A percentile compares a stretch with the other conserved stretches of the same genome.
These are phyloP conservation scores for Rhinogobio ventralis DNA, from an alignment of 2,797 vertebrate species.

Conservation along the genomic window DNA sequence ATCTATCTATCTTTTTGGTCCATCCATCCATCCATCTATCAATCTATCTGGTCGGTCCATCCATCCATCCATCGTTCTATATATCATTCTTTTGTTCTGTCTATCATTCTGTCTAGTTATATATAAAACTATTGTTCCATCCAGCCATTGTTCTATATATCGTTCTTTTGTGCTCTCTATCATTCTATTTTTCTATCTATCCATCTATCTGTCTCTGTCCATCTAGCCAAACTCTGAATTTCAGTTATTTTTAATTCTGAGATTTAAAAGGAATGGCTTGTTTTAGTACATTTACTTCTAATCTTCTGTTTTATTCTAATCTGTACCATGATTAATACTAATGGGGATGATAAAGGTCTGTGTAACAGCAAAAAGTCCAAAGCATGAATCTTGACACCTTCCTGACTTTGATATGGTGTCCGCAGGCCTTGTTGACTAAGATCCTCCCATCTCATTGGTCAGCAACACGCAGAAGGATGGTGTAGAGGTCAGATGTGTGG, in stretches of 20 bases:
- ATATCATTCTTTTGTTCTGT: background rate
- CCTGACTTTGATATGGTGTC: constrained; percentile 28
- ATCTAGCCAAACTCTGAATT: background rate
- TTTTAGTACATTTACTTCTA: background rate
- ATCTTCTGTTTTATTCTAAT: background rate
- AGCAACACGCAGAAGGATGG: constrained; percentile 11
- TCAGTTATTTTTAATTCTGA: background rate
- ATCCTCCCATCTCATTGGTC: constrained; percentile 36
- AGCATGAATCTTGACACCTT: constrained; percentile 20
- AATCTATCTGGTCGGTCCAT: background rate
- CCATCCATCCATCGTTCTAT: background rate
- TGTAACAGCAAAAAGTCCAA: background rate
- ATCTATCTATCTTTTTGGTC: background rate
- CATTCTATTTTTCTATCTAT: background rate
- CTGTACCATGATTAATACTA: background rate
- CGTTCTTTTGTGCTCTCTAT: too few species aligned
- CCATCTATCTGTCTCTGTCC: fast-evolving
- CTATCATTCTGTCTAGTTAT: background rate
- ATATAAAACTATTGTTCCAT: too few species aligned
- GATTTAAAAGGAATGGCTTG: background rate
- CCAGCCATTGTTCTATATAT: too few species aligned
- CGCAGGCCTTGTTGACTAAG: constrained; percentile 5
- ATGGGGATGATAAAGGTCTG: background rate
- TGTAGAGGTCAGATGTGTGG: constrained; percentile 39
- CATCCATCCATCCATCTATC: background rate